Conservation (phyloP, 2,797 vertebrate species). For the Pseudomugil gertrudae region DNA sequence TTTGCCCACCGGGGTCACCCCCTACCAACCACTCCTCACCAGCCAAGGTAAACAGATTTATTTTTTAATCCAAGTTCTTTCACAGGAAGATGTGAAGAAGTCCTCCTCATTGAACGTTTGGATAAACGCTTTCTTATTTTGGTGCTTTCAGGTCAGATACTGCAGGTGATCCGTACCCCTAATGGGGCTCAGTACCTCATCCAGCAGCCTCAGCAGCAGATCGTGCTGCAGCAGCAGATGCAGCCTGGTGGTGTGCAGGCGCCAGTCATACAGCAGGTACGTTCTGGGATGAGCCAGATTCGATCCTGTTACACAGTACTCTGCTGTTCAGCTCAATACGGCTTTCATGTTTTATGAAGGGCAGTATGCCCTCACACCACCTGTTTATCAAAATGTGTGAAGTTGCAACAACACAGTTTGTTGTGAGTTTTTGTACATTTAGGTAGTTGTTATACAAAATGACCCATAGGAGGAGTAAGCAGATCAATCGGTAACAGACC, state of each 20-base stretch:
- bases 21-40: slow-evolving; percentile 94
- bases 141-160: slow-evolving; percentile 87
- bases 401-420: no score
- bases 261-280: slow-evolving; percentile 97
- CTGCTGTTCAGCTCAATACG: no score
- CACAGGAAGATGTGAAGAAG: no score
- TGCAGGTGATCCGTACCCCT: slow-evolving; percentile 93
- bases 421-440: no score
- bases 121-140: background rate
- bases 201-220: slow-evolving; percentile 94
- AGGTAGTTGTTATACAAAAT: no score
- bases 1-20: slow-evolving; percentile 92
- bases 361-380: no score
- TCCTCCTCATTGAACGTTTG: background rate
- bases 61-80: background rate
- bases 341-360: no score
- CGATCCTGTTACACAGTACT: no score
- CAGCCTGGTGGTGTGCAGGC: slow-evolving; percentile 94
- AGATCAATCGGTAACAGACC: no score
- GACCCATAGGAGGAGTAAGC: no score
- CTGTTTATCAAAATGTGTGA: no score
- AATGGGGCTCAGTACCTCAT: slow-evolving; percentile 95
- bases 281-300: background rate
- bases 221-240: slow-evolving; percentile 96
- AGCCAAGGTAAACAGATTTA: slow-evolving; percentile 85